These are phyloP conservation scores for Prunella himalayana DNA, from an alignment of 2,113 vertebrate genomes.

Conservation along the genomic window DNA sequence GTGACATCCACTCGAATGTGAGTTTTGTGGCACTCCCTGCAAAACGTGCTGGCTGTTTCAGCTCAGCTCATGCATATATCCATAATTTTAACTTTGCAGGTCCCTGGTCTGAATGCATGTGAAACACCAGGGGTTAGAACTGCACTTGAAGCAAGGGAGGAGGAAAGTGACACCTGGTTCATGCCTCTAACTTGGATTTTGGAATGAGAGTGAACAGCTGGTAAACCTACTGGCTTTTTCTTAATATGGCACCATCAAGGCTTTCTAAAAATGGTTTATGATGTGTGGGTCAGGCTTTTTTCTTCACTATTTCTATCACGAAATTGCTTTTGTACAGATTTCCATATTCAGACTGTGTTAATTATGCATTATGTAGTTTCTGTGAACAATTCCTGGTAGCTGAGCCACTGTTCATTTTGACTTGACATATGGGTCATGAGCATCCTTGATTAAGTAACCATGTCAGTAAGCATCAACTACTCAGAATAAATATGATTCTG, in stretches of 20 bases:
- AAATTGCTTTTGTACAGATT: background rate
- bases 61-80: background rate
- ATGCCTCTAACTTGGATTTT: background rate
- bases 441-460: background rate
- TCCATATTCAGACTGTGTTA: background rate
- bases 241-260: background rate
- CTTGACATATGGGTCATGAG: background rate
- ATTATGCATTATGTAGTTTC: background rate
- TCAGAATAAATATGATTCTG: background rate
- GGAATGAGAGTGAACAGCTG: background rate
- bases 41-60: background rate
- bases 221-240: background rate
- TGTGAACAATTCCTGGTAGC: background rate
- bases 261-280: background rate
- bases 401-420: background rate
- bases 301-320: background rate
- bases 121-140: background rate
- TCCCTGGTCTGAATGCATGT: background rate
- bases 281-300: background rate
- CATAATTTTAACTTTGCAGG: background rate
- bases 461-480: background rate
- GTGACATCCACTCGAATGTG: background rate
- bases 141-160: background rate
- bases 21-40: background rate
- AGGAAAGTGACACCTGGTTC: background rate